Percentiles rank a stretch among this genome's conserved stretches.
phyloP scores from a whole-genome alignment of 2,888 invertebrate genomes.

The Mesorhabditis belari region DNA sequence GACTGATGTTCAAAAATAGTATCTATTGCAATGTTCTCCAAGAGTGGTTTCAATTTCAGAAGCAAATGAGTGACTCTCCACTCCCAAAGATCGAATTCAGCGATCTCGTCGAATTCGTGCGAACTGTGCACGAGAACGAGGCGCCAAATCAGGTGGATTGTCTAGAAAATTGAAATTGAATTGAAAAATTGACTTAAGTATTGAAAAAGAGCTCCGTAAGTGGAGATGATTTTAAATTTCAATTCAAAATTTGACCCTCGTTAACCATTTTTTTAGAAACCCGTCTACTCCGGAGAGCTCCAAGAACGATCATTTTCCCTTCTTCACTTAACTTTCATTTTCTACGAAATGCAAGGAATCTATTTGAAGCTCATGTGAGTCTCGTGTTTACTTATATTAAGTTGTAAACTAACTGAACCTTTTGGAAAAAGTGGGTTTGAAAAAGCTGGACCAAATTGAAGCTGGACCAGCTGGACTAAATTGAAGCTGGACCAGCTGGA shows the following conservation, averaged over 20 bases:
- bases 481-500: too few relatives aligned
- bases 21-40: too few relatives aligned
- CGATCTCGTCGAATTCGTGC: neutral
- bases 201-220: too few relatives aligned
- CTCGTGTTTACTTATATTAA: too few relatives aligned
- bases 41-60: neutral
- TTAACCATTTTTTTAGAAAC: neutral
- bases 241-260: neutral
- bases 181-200: too few relatives aligned
- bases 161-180: too few relatives aligned
- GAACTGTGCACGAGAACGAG: neutral
- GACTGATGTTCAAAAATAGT: neutral
- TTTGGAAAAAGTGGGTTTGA: too few relatives aligned
- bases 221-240: too few relatives aligned
- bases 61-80: neutral
- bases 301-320: neutral
- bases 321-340: neutral
- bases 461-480: too few relatives aligned
- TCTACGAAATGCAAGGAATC: neutral
- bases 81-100: neutral
- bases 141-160: neutral
- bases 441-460: too few relatives aligned
- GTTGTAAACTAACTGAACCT: too few relatives aligned
- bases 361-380: neutral
- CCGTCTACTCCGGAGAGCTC: neutral